Evolutionary conservation across 1,140 invertebrate genomes (phyloP).

Genomic region (Heterodera carotae): DNA sequence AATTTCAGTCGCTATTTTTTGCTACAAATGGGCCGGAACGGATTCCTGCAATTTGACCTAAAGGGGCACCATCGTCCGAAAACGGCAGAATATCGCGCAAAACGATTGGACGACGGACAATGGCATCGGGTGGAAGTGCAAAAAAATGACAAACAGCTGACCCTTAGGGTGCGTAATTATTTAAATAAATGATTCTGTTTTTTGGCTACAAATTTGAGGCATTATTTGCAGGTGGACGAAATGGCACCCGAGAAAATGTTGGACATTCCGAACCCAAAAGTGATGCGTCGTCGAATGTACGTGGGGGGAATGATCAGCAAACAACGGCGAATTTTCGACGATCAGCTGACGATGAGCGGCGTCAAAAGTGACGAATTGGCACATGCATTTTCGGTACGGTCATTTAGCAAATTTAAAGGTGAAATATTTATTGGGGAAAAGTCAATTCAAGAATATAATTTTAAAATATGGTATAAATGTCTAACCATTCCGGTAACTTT

Average conservation of each 20-base stretch:
- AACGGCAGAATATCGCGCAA: conserved; percentile 44
- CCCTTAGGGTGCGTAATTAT: conserved; percentile 30
- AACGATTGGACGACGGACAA: conserved; percentile 56
- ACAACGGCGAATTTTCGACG: conserved; percentile 50
- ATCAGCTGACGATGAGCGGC: too few relatives aligned
- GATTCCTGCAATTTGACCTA: conserved; percentile 52
- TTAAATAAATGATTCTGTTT: too few relatives aligned
- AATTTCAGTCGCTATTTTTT: conserved; percentile 60
- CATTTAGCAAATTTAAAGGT: too few relatives aligned
- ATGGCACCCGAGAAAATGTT: conserved; percentile 36
- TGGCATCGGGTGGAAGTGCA: conserved; percentile 57
- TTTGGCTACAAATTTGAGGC: neutral
- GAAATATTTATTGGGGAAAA: too few relatives aligned
- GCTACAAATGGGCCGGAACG: conserved; percentile 50
- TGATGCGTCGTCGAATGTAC: conserved; percentile 60
- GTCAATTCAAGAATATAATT: too few relatives aligned
- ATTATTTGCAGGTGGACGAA: conserved; percentile 50
- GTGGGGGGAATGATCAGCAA: conserved; percentile 64
- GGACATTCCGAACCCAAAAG: conserved; percentile 57
- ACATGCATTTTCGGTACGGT: conserved; percentile 9
- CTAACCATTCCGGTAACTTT: too few relatives aligned
- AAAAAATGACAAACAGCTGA: conserved; percentile 50
- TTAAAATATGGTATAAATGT: too few relatives aligned
- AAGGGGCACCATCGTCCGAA: conserved; percentile 57
- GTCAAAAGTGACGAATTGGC: conserved; percentile 19